Evolutionary conservation across 2,888 invertebrate genomes (phyloP), one percentile per base, ranked within the genome.

Genomic region (Agonopterix arenella): DNA sequence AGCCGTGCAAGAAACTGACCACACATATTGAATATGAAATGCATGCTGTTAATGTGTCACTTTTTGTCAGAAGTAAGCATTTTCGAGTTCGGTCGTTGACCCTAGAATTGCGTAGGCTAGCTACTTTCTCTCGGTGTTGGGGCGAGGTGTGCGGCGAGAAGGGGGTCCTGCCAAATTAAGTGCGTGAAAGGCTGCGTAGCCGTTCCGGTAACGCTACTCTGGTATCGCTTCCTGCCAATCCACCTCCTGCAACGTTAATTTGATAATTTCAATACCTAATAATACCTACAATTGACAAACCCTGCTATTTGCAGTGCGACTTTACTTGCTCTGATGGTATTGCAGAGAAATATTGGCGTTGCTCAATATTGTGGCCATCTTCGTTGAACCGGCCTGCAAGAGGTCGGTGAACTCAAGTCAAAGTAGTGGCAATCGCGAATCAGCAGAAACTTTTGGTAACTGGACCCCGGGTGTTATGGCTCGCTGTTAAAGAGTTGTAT

Each of bases 81-180:
- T 89, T 89, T 84, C 75, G 85, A 83, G 84, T 84, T 75, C 80
- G 88, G 86, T 80, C 88, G 73, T 78, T 79, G 88, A 88, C 88
- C 88, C 83, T 80, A 83, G 76, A 76, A 84, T 85, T 89, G 88
- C 89, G 86, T 88, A 85, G 85, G 84, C 80, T 76, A 85, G 84
- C 89, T 88, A 86, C 88, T 89, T 89, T 89, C 89, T 88, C 89
- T 84, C 63, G 71, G 65, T 72, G 79, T 68, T 73, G 75, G 64
- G 61, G 73, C 75, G 75, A 74, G 72, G 72, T 66, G 43, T 60
- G 76, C 67, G 77, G 78, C 54, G 77, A 64, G 81, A 75, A 75
- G 81, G 84, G 83, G 85, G 79, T 85, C 77, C 84, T 86, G 80
- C 88, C 88, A 84, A 89, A 89, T 85, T 82, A 85, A 81, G 82